These are phyloP conservation scores for Chaitophorus viminalis DNA, from an alignment of 2,888 invertebrate genomes.

Conservation along the genomic window DNA sequence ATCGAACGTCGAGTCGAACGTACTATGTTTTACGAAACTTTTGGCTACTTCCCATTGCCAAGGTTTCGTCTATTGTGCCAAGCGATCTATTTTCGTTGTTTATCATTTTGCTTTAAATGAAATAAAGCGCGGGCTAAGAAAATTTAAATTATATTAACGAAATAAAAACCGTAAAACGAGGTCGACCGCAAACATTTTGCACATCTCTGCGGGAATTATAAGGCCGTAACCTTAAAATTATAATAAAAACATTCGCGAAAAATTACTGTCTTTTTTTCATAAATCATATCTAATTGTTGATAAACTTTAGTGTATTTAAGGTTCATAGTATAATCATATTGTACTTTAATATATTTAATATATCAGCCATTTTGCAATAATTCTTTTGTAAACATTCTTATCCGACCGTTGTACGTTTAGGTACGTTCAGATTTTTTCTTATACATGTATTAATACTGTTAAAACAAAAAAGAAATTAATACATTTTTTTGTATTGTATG, in stretches of 20 bases:
- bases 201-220: conserved; percentile 7
- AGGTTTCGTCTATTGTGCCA: conserved; percentile 46
- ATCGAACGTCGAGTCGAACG: too few species aligned
- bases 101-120: conserved; percentile 42
- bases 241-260: conserved; percentile 17
- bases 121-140: conserved; percentile 44
- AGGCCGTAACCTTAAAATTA: conserved; percentile 47
- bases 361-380: background rate
- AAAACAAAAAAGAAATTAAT: too few species aligned
- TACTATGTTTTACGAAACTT: conserved; percentile 50
- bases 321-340: background rate
- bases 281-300: background rate
- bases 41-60: conserved; percentile 55
- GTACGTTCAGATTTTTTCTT: too few species aligned
- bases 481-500: too few species aligned
- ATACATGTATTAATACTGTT: too few species aligned
- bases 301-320: background rate
- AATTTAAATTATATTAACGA: conserved; percentile 37
- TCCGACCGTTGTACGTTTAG: too few species aligned
- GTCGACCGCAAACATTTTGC: conserved; percentile 30
- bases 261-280: background rate
- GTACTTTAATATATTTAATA: background rate
- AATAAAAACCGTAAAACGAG: conserved; percentile 57
- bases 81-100: conserved; percentile 57
- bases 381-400: too few species aligned